Evolutionary conservation across 2,113 vertebrate species (phyloP), one percentile per base, ranked within the genome.

Genomic region (Saguinus midas): DNA sequence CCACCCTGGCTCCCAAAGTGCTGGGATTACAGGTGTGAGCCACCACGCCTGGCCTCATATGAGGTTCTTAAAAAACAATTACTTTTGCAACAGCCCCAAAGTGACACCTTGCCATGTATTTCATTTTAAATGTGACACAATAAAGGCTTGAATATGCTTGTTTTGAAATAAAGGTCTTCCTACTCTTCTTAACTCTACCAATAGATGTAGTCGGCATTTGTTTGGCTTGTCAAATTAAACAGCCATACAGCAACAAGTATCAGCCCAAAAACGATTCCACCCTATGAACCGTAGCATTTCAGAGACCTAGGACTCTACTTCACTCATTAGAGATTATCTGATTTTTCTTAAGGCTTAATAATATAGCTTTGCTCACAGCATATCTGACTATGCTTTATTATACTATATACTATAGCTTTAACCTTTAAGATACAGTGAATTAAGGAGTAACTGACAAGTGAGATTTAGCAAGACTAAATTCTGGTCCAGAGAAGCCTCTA

Each of bases 31-130:
- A 50, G 13, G 50, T 3, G 13, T 50, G 50, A 50, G 12, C 50
- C 50, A 50, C 50, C 50, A 13, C 3, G 13, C 13, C 50, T 50
- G 50, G 50, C 50, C 64, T 85, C 45, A 43, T 37, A 11, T 85
- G 82, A 80, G 79, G 61, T 64, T 64, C 12, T 64, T 64, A 2
- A 96, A 97, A 97, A 43, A n/a, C 80, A 58, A 91, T 75, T 58
- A 75, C 85, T 58, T 93, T 50, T 82, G 82, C 37, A 95, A 37
- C 61, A 64, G 91, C 58, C 89, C 35, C 82, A 85, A 61, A 61
- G 27, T 27, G 37, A 97, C 32, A 83, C 40, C 23, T 52, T 91
- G 27, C 11, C 25, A 76, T 40, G 52, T 95, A 82, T 91, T 25
- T 45, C 18, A 91, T 29, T 61, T 80, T 72, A 94, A 50, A 97